These are phyloP conservation scores for Strigamia crassipes DNA, from an alignment of 2,888 invertebrate genomes.

Conservation along the genomic window DNA sequence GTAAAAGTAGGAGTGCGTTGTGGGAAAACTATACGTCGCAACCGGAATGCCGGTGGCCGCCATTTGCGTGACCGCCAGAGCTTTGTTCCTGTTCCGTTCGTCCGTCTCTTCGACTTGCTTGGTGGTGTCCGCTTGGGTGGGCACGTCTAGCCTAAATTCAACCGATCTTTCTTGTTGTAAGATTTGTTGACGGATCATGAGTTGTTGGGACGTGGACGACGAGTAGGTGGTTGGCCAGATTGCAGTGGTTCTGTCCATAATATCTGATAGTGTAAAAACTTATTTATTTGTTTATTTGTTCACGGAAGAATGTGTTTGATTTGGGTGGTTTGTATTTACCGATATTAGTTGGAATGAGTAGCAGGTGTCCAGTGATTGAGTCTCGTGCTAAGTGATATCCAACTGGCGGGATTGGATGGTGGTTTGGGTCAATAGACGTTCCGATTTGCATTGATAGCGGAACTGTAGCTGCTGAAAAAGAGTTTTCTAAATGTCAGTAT, in stretches of 20 bases:
- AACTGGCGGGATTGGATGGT: slow-evolving; percentile 63
- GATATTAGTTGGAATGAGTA: slow-evolving; percentile 74
- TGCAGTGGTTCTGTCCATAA: slow-evolving; percentile 50
- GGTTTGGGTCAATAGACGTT: slow-evolving; percentile 50
- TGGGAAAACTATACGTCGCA: not conserved
- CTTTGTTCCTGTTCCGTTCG: not conserved
- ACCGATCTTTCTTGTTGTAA: slow-evolving; percentile 47
- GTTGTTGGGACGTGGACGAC: slow-evolving; percentile 49
- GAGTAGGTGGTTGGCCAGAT: slow-evolving; percentile 51
- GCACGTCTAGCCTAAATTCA: not conserved
- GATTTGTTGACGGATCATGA: slow-evolving; percentile 51
- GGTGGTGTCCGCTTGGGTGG: not conserved
- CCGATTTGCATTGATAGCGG: slow-evolving; percentile 49
- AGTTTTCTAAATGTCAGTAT: not conserved
- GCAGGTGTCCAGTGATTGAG: slow-evolving; percentile 79
- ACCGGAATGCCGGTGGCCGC: not conserved
- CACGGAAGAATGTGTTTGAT: too few species aligned
- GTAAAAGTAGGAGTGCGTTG: slow-evolving; percentile 5
- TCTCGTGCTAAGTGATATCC: slow-evolving; percentile 87
- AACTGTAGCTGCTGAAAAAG: slow-evolving; percentile 46
- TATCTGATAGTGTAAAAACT: slow-evolving; percentile 43
- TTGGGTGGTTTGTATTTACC: slow-evolving; percentile 58
- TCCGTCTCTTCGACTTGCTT: not conserved
- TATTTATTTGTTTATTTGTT: not conserved
- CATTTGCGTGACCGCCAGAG: slow-evolving; percentile 10